Base-by-base conservation (phyloP, 2,797 vertebrate genomes). In the Etheostoma perlongum region DNA sequence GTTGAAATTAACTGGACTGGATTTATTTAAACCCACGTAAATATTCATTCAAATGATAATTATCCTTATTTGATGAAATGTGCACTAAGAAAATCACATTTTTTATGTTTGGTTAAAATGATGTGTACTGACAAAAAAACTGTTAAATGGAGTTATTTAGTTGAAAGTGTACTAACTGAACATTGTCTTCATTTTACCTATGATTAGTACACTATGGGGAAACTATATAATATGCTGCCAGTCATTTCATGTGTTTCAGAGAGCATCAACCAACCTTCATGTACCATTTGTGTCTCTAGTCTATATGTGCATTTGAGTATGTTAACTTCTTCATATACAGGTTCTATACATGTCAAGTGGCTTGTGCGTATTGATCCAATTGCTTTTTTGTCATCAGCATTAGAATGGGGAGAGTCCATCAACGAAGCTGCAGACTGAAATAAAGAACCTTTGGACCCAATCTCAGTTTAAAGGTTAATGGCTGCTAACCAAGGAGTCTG, bases 401-500 rank as follows among this genome's bases (percentile, higher is more conserved):
- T 13, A 62, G 33, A 55, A 21, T 40, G 11, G 5, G 8, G 5
- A 74, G 65, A 74, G 68, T 84, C 70, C 47, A 76, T 69, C 61
- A 70, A 48, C 5, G 1, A 44, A 23, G 67, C 64, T 52, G 30
- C 47, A 68, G 64, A 68, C 36, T 72, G 62, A 76, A 81, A 72
- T 53, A 67, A 72, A 68, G 36, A 63, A 68, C 71, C 67, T 74
- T 46, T 79, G 46, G 67, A 36, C 68, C 61, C 36, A 19, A 16
- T 75, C 58, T 59, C 33, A 54, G 81, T 81, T 88, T 74, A 77
- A 77, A 78, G 68, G 66, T 76, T 74, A 85, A 88, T 88, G 67
- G 47, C 74, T 62, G 19, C 67, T 65, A 67, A 84, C 49, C 40
- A 49, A 79, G 19, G 57, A 49, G 64, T 71, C 55, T 70, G 23